These are phyloP conservation scores for Meteorus sp. DNA, from an alignment of 1,140 invertebrate genomes.

Conservation along the genomic window DNA sequence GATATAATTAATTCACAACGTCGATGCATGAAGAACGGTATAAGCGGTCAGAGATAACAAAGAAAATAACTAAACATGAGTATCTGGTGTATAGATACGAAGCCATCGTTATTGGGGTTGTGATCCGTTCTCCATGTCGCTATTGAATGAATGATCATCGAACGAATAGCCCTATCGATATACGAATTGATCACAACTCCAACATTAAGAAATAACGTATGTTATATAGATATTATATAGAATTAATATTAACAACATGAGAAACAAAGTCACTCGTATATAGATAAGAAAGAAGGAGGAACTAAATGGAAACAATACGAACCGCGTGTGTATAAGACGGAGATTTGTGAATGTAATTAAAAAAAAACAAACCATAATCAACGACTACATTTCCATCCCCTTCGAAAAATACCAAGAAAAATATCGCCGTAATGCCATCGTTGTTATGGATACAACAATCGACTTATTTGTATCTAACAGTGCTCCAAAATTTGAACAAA, in stretches of 20 bases:
- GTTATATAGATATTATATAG: constrained; percentile 44
- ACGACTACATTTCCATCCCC: constrained; percentile 6
- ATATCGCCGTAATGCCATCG: background rate
- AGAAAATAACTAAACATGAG: no score
- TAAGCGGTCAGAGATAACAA: no score
- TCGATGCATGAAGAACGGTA: no score
- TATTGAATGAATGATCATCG: background rate
- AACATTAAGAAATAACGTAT: constrained; percentile 42
- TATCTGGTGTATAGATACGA: constrained; percentile 39
- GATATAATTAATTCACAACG: no score
- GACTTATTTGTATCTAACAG: no score
- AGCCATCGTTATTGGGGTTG: constrained; percentile 35
- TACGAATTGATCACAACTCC: constrained; percentile 44
- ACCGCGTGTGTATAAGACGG: constrained; percentile 31
- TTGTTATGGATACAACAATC: background rate
- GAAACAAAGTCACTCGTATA: constrained; percentile 32
- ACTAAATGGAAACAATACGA: constrained; percentile 18
- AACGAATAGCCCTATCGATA: constrained; percentile 28
- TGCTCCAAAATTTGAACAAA: constrained; percentile 9
- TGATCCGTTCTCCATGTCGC: constrained; percentile 30
- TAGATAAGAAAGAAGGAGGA: constrained; percentile 26
- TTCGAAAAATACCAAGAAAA: no score
- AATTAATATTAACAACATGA: constrained; percentile 35
- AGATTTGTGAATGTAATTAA: constrained; percentile 4
- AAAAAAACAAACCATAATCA: constrained; percentile 8